Percentiles rank a stretch among this genome's conserved stretches.
Conservation (phyloP, 2,888 invertebrate genomes). For the Meta bourneti region DNA sequence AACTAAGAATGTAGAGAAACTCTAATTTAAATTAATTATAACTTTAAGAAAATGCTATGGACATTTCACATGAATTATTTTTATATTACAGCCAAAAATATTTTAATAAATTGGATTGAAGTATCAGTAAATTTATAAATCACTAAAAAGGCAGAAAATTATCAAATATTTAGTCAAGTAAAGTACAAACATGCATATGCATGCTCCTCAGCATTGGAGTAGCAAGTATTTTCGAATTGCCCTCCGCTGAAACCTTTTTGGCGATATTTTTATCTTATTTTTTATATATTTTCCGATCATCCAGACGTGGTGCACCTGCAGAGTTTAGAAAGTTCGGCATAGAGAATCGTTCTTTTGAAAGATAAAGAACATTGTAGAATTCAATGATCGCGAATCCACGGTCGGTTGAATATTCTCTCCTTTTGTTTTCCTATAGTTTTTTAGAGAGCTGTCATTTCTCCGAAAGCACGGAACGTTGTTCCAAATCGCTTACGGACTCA, state of each 20-base stretch:
- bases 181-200: background rate
- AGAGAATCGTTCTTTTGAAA: background rate
- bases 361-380: background rate
- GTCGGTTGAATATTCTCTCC: background rate
- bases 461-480: constrained; percentile 15
- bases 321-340: background rate
- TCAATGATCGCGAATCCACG: background rate
- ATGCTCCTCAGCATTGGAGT: background rate
- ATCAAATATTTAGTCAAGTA: background rate
- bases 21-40: no score
- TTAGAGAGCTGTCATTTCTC: constrained; percentile 4
- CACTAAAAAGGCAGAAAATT: background rate
- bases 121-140: background rate
- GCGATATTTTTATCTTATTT: background rate
- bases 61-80: background rate
- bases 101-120: background rate
- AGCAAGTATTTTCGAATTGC: background rate
- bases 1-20: no score
- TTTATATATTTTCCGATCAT: background rate
- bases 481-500: constrained; percentile 5
- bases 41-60: no score
- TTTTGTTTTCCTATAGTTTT: background rate
- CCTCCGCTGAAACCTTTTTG: background rate
- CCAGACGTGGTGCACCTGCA: background rate
- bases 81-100: background rate